Evolutionary conservation across 2,113 vertebrate genomes (phyloP).

Genomic region (Aix galericulata): DNA sequence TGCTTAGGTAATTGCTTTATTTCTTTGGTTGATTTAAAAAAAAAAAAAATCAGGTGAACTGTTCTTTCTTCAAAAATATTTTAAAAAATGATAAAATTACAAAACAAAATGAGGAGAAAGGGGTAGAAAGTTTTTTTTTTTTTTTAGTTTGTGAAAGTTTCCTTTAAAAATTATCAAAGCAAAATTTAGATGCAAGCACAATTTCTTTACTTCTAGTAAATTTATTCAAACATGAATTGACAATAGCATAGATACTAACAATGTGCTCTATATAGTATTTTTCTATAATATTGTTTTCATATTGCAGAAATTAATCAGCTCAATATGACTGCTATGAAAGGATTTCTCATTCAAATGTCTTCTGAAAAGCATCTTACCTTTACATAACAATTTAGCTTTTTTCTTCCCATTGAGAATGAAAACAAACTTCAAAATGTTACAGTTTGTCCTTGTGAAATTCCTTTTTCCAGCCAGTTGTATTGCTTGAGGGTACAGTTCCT

Average conservation of each 20-base stretch:
- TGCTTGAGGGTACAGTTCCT: constrained; percentile 24
- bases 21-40: not conserved
- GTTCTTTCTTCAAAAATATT: not conserved
- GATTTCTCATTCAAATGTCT: not conserved
- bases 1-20: not conserved
- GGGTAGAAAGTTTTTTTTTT: not conserved
- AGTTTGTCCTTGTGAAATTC: constrained; percentile 3
- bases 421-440: not conserved
- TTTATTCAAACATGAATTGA: not conserved
- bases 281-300: not conserved
- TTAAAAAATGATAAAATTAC: not conserved
- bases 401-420: not conserved
- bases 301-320: not conserved
- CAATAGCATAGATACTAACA: not conserved
- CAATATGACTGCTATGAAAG: not conserved
- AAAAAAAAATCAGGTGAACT: rapidly evolving
- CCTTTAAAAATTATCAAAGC: no score
- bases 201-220: not conserved
- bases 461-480: not conserved
- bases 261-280: not conserved
- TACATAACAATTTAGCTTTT: not conserved
- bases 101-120: no score
- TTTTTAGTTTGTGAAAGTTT: not conserved
- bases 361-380: not conserved
- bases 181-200: no score